phyloP scores from a whole-genome alignment of 2,113 vertebrate species.

The Mormyrus iriodes region DNA sequence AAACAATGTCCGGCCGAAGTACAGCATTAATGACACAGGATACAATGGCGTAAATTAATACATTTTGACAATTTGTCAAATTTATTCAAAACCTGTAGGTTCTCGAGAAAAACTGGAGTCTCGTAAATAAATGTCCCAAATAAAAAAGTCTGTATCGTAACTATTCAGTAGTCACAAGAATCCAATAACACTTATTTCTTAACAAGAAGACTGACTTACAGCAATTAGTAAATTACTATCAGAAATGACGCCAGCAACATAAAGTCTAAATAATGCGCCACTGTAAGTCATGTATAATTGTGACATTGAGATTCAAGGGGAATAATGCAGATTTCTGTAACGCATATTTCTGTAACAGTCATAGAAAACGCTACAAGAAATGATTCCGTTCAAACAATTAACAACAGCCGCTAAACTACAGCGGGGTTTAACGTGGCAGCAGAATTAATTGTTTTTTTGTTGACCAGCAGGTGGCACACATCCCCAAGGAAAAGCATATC shows the following conservation, averaged over 20 bases:
- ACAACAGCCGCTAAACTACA: neutral
- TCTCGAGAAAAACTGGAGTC: neutral
- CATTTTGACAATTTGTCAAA: neutral
- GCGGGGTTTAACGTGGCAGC: neutral
- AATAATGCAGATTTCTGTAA: neutral
- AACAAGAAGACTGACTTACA: neutral
- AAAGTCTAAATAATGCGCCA: neutral
- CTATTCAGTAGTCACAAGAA: neutral
- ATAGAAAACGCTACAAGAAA: neutral
- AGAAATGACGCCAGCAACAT: neutral
- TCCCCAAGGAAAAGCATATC: neutral
- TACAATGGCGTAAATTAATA: neutral
- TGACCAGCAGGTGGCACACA: neutral
- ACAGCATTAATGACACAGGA: neutral
- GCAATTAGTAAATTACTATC: neutral
- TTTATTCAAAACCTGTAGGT: neutral
- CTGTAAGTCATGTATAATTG: neutral
- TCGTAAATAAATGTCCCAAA: neutral
- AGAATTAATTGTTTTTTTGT: neutral
- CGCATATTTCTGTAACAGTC: neutral
- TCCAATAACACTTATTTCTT: neutral
- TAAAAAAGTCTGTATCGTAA: neutral
- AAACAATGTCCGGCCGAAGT: neutral
- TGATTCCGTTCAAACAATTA: neutral
- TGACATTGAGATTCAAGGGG: neutral